Evolutionary conservation across 2,797 vertebrate genomes (phyloP).

Genomic region (Ceyx erithaca): DNA sequence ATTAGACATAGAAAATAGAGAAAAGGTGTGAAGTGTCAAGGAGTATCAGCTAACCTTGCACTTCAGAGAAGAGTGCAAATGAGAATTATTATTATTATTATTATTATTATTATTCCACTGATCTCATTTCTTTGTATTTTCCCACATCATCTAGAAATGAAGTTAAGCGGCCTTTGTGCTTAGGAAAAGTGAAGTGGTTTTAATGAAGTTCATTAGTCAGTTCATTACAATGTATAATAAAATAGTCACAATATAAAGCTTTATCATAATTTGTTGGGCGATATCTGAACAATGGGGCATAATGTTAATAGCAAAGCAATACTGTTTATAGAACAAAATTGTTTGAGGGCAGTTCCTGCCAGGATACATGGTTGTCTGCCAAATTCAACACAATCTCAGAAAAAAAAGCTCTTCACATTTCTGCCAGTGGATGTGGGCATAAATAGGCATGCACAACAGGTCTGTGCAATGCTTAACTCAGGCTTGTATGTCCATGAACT

Average conservation of each 20-base stretch:
- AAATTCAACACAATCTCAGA: not conserved
- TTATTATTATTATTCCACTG: too few relatives aligned
- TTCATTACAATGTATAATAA: not conserved
- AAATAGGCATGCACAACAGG: not conserved
- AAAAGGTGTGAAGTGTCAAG: not conserved
- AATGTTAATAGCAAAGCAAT: constrained; percentile 1
- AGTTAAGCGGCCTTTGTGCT: not conserved
- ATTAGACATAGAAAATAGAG: not conserved
- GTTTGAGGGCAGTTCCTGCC: not conserved
- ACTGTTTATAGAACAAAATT: not conserved
- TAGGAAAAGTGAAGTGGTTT: not conserved
- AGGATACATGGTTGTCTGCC: not conserved
- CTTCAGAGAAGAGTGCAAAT: not conserved
- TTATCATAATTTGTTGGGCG: not conserved
- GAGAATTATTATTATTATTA: too few relatives aligned
- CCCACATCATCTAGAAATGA: not conserved
- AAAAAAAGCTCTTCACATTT: not conserved
- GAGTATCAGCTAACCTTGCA: not conserved
- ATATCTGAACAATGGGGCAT: not conserved
- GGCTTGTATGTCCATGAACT: not conserved
- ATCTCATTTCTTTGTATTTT: not conserved
- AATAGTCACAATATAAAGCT: not conserved
- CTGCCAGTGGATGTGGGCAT: not conserved
- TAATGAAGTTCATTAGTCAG: not conserved
- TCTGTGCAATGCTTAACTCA: not conserved